Evolutionary conservation across 2,113 vertebrate species (phyloP).

Genomic region (Coreoperca whiteheadi): DNA sequence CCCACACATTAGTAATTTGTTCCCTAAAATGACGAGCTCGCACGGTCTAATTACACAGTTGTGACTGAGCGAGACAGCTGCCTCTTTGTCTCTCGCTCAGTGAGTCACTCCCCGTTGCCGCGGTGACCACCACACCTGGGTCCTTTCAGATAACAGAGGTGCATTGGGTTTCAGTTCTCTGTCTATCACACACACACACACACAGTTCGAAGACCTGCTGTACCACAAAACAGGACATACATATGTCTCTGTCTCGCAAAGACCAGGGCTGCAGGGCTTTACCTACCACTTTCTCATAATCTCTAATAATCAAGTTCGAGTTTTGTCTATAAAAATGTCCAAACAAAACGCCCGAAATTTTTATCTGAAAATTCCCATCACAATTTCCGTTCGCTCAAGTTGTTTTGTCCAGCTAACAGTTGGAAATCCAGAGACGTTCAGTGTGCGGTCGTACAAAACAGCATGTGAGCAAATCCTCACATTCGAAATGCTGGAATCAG

Average conservation of each 20-base stretch:
- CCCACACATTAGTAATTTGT: neutral
- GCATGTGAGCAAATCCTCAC: neutral
- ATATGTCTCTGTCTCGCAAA: neutral
- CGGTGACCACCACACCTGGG: constrained; percentile 63
- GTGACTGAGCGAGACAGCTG: constrained; percentile 7
- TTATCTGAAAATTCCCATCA: too few relatives aligned
- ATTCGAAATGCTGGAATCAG: neutral
- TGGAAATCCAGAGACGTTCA: neutral
- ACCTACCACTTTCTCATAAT: too few relatives aligned
- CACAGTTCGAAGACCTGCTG: neutral
- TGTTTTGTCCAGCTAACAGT: too few relatives aligned
- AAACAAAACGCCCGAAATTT: too few relatives aligned
- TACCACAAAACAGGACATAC: neutral
- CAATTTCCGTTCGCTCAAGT: too few relatives aligned
- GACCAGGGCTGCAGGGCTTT: neutral
- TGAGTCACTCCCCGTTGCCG: constrained; percentile 55
- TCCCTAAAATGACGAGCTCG: neutral
- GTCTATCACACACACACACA: neutral
- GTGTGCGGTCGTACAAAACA: neutral
- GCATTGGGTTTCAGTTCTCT: constrained; percentile 20
- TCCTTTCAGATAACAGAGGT: constrained; percentile 58
- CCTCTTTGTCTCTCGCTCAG: constrained; percentile 13
- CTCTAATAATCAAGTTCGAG: neutral
- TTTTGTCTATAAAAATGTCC: neutral
- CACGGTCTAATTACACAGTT: neutral